Percentiles rank a stretch among this genome's conserved stretches.
These are phyloP conservation scores for Aplysia californica DNA, from an alignment of 1,140 invertebrate genomes.

Conservation along the genomic window DNA sequence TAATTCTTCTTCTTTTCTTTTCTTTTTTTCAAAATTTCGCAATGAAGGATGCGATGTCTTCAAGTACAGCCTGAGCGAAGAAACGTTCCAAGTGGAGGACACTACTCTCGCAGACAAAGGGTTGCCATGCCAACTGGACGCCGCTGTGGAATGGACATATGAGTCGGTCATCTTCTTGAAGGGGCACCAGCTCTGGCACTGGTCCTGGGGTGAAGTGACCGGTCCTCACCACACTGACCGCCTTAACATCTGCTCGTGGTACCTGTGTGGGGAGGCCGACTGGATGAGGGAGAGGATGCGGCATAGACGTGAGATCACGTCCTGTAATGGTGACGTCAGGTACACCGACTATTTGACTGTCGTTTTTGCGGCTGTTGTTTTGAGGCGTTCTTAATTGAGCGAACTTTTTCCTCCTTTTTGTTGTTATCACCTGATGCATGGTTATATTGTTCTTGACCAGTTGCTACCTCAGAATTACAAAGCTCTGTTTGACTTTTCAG, in stretches of 20 bases:
- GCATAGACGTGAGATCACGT: background rate
- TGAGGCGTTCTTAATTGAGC: too few relatives aligned
- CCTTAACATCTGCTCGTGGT: slow-evolving; percentile 15
- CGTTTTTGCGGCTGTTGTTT: too few relatives aligned
- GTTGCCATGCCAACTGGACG: slow-evolving; percentile 2
- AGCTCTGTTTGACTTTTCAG: too few relatives aligned
- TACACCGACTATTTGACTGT: background rate
- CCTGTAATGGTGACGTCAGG: slow-evolving; percentile 17
- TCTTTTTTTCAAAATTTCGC: too few relatives aligned
- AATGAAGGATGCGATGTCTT: too few relatives aligned
- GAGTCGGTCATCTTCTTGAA: background rate
- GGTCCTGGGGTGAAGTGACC: background rate
- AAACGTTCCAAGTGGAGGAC: too few relatives aligned
- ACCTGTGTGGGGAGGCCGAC: slow-evolving; percentile 14
- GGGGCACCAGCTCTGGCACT: slow-evolving; percentile 8
- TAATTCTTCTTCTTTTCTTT: too few relatives aligned
- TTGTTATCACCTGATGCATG: too few relatives aligned
- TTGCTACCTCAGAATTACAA: too few relatives aligned
- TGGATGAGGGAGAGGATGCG: slow-evolving; percentile 4
- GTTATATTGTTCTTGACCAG: too few relatives aligned
- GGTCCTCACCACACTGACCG: slow-evolving; percentile 5
- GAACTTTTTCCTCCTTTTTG: too few relatives aligned
- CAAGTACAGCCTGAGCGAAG: too few relatives aligned
- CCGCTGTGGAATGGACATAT: background rate
- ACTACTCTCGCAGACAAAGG: background rate